These are phyloP conservation scores for Podarcis muralis DNA, from an alignment of 2,113 vertebrate genomes.

Conservation along the genomic window DNA sequence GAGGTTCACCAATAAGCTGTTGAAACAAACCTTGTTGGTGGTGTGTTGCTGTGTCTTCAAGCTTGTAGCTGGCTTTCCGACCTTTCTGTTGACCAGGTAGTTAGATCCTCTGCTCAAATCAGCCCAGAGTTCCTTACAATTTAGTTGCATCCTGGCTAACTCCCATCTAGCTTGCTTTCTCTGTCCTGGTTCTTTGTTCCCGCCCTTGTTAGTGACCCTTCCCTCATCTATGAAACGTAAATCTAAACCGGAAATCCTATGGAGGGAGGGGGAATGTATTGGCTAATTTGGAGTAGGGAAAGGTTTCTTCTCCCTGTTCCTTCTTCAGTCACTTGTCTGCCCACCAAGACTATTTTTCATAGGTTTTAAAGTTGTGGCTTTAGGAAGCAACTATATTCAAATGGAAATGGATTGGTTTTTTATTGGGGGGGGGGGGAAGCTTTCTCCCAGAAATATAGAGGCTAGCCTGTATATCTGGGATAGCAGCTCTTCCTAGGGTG, in stretches of 20 bases:
- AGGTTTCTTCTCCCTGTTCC: background rate
- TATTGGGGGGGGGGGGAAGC: background rate
- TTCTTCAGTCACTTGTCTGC: background rate
- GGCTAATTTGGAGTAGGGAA: background rate
- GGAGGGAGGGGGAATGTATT: background rate
- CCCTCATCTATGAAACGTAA: background rate
- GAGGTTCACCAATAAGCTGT: slow-evolving; percentile 46
- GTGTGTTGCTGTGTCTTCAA: slow-evolving; percentile 1
- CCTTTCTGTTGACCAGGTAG: background rate
- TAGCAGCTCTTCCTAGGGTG: background rate
- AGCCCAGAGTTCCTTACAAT: background rate
- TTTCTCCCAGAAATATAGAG: background rate
- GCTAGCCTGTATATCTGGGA: background rate
- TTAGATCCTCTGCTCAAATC: background rate
- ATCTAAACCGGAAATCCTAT: background rate
- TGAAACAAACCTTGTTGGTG: slow-evolving; percentile 19
- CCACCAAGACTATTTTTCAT: background rate
- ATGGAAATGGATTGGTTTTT: background rate
- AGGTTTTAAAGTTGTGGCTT: background rate
- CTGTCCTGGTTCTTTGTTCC: background rate
- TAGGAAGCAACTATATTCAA: background rate
- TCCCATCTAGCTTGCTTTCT: background rate
- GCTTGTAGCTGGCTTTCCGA: background rate
- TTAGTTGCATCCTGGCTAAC: background rate
- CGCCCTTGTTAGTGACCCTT: background rate